phyloP scores from a whole-genome alignment of 1,140 invertebrate genomes.

The Paralvinella palmiformis region DNA sequence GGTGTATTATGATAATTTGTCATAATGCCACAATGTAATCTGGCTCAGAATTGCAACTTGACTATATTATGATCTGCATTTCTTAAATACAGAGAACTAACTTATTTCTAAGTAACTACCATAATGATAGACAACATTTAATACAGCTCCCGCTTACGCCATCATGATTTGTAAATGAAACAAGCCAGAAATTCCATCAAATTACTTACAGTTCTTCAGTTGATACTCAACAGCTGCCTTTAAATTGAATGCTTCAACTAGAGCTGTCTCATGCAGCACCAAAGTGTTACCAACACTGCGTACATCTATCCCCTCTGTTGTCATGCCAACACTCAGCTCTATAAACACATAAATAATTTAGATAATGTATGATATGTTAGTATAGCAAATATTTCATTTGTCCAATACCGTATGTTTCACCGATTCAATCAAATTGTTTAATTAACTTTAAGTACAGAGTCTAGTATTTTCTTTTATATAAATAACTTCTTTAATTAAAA shows the following conservation, averaged over 20 bases:
- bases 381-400: background rate
- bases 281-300: constrained; percentile 95
- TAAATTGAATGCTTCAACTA: constrained; percentile 97
- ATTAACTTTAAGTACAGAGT: background rate
- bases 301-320: constrained; percentile 94
- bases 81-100: too few species aligned
- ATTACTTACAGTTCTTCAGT: constrained; percentile 85
- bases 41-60: too few species aligned
- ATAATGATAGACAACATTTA: too few species aligned
- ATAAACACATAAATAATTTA: background rate
- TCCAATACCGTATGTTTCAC: background rate
- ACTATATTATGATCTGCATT: too few species aligned
- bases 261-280: constrained; percentile 88
- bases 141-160: too few species aligned
- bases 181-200: too few species aligned
- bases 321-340: constrained; percentile 93
- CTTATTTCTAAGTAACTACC: too few species aligned
- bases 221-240: constrained; percentile 98
- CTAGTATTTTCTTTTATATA: background rate
- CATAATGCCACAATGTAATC: too few species aligned
- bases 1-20: too few species aligned
- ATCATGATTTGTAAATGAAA: too few species aligned
- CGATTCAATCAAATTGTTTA: background rate
- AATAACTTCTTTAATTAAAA: background rate
- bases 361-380: background rate